Conservation (phyloP, 2,888 invertebrate species). For the Sinopyrophorus schimmeli region DNA sequence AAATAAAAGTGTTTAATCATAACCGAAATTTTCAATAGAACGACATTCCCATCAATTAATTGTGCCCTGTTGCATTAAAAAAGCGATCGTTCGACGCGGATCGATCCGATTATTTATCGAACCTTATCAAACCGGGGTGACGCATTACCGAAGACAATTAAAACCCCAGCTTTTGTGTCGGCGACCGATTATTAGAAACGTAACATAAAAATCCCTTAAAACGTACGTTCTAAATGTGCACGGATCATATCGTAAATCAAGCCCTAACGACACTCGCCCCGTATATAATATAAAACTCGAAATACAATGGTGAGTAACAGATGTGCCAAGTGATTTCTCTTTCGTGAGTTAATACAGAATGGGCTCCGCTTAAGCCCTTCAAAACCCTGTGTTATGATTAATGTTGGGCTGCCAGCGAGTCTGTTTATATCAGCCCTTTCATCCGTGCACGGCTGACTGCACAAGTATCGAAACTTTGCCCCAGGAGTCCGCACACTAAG, state of each 20-base stretch:
- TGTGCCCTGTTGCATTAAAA: too few species aligned
- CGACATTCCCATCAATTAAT: too few species aligned
- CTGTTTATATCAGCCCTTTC: slow-evolving; percentile 53
- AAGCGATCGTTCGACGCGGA: too few species aligned
- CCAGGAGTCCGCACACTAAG: slow-evolving; percentile 40
- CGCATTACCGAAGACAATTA: too few species aligned
- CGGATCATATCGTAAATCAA: slow-evolving; percentile 28
- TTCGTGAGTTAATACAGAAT: slow-evolving; percentile 43
- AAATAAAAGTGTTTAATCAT: too few species aligned
- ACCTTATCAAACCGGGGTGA: too few species aligned
- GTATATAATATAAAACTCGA: slow-evolving; percentile 34
- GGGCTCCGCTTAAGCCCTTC: slow-evolving; percentile 49
- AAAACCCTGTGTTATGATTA: slow-evolving; percentile 52
- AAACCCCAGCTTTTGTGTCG: neutral
- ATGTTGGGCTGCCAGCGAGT: slow-evolving; percentile 49
- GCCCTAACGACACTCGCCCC: slow-evolving; percentile 31
- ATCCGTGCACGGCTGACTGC: slow-evolving; percentile 52
- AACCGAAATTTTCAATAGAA: too few species aligned
- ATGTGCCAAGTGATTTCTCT: slow-evolving; percentile 42
- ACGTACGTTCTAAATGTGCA: slow-evolving; percentile 12
- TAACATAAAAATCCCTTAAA: slow-evolving; percentile 20
- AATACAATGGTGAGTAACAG: slow-evolving; percentile 41
- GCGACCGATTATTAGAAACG: slow-evolving; percentile 15
- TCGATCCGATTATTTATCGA: too few species aligned
- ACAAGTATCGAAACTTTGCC: slow-evolving; percentile 56